Evolutionary conservation across 2,888 invertebrate species (phyloP).

Genomic region (Ischnus inquisitorius): DNA sequence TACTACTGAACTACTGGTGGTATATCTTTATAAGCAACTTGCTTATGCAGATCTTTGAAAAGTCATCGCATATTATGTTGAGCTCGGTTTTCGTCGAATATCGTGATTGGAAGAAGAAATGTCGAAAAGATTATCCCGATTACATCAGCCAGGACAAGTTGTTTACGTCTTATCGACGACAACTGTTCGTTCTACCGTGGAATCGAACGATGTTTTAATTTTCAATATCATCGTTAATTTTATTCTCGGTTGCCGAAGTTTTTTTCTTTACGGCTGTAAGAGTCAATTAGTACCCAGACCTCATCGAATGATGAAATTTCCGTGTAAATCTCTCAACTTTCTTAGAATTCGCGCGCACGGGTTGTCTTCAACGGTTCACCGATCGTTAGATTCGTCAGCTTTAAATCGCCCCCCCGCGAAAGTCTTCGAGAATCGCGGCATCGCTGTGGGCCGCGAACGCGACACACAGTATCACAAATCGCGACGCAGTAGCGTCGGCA

Average conservation of each 20-base stretch:
- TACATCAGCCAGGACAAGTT: conserved; percentile 43
- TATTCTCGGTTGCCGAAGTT: background rate
- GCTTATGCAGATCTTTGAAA: background rate
- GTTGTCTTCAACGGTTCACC: background rate
- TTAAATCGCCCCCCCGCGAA: background rate
- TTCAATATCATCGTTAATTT: background rate
- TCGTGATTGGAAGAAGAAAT: background rate
- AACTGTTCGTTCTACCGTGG: background rate
- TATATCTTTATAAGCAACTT: background rate
- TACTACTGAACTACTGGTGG: background rate
- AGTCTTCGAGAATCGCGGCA: background rate
- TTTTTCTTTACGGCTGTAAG: no score
- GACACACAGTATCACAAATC: conserved; percentile 18
- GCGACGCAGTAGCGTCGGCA: conserved; percentile 32
- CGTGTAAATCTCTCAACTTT: no score
- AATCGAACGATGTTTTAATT: conserved; percentile 21
- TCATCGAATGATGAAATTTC: no score
- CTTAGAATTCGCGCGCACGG: no score
- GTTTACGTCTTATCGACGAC: conserved; percentile 32
- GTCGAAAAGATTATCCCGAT: conserved; percentile 41
- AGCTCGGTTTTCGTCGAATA: background rate
- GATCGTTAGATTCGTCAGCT: background rate
- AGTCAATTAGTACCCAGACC: no score
- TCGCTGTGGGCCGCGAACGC: background rate
- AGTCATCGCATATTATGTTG: background rate